These are phyloP conservation scores for Caenorhabditis inopinata DNA, from an alignment of 1,140 invertebrate species.

Conservation along the genomic window DNA sequence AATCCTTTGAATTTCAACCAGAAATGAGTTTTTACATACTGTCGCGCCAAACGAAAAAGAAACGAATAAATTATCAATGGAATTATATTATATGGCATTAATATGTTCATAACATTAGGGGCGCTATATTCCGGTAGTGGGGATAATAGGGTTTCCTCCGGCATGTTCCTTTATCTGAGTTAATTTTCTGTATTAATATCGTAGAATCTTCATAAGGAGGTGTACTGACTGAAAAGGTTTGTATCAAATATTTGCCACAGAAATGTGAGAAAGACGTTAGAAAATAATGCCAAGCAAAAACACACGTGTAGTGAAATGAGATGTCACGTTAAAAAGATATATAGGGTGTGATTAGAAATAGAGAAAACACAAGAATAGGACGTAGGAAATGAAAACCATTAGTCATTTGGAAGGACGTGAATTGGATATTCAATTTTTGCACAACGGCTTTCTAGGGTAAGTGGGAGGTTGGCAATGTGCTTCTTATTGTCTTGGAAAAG, in stretches of 20 bases:
- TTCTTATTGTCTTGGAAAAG: too few relatives aligned
- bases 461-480: too few relatives aligned
- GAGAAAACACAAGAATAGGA: not conserved
- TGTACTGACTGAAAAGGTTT: not conserved
- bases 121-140: not conserved
- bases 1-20: constrained; percentile 21
- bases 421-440: not conserved
- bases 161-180: not conserved
- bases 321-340: too few relatives aligned
- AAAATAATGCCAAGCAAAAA: not conserved
- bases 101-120: not conserved
- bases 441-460: too few relatives aligned
- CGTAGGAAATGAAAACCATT: not conserved
- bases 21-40: not conserved
- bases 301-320: not conserved
- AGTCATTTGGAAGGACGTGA: not conserved
- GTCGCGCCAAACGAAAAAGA: not conserved
- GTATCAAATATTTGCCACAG: not conserved
- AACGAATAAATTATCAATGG: not conserved
- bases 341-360: too few relatives aligned
- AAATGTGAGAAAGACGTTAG: not conserved
- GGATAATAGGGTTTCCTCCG: not conserved
- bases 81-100: not conserved
- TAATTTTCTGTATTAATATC: too few relatives aligned
- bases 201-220: not conserved